Base-by-base conservation (phyloP, 2,888 invertebrate genomes). In the Bembecia ichneumoniformis region DNA sequence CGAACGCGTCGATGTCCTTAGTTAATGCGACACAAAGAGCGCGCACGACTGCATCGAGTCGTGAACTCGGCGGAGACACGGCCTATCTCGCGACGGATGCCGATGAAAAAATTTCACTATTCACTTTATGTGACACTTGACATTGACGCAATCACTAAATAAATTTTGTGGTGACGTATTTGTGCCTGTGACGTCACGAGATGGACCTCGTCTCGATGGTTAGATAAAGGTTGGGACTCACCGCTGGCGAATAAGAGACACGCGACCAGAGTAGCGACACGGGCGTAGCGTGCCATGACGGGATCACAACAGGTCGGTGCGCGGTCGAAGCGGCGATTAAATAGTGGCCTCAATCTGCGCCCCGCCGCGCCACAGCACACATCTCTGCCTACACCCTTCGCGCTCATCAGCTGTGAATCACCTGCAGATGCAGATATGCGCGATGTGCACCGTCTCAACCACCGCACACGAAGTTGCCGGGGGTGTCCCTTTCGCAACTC, bases 271-370 rank as follows among this genome's bases (percentile, higher is more conserved):
- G 84, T 77, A 82, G 86, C 78, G 84, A 88, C 83, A 86, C 84
- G 83, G 80, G 83, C 87, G 87, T 81, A 81, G 81, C 84, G 87
- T 87, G 87, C 87, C 88, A 88, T 88, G 87, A 79, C 87, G 84
- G 87, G 84, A 84, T 87, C 88, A 87, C 87, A 87, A 88, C 87
- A 88, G 87, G 87, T 87, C 87, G 86, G 69, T 77, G 83, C 80
- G 86, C 84, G 82, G 78, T 79, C 73, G 81, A 73, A 74, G 77
- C 74, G 78, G 11, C 80, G 76, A 76, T 87, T 87, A 86, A 87
- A 88, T 88, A 88, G 76, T 86, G 84, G 82, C 87, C 86, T 86
- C 86, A 86, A 87, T 86, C 81, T 73, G 74, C 77, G 79, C 82
- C 80, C 82, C 86, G 81, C 82, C 71, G 77, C 82, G 83, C 87